Evolutionary conservation across 1,140 invertebrate genomes (phyloP).

Genomic region (Rhagoletis zephyria): DNA sequence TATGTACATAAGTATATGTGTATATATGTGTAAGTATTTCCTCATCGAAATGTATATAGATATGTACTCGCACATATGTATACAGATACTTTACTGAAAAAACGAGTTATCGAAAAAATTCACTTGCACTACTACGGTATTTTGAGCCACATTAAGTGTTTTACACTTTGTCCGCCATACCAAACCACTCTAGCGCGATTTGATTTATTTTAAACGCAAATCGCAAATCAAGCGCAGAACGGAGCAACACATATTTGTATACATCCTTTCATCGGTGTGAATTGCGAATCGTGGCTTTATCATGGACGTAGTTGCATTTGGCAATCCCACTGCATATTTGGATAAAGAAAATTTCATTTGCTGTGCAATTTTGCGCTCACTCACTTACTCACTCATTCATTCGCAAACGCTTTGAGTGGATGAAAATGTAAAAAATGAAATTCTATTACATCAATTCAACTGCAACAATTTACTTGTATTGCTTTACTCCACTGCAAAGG

Average conservation of each 20-base stretch:
- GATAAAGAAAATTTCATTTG: conserved; percentile 28
- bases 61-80: too few species aligned
- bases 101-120: background rate
- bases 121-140: background rate
- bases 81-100: too few species aligned
- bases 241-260: background rate
- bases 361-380: conserved; percentile 22
- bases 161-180: background rate
- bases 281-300: too few species aligned
- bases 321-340: background rate
- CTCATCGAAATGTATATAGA: background rate
- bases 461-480: conserved; percentile 27
- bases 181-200: conserved; percentile 25
- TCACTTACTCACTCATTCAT: conserved; percentile 32
- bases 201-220: conserved; percentile 33
- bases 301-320: background rate
- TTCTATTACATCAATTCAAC: background rate
- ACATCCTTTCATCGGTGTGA: too few species aligned
- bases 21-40: too few species aligned
- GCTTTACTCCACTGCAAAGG: background rate
- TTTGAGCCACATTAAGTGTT: background rate
- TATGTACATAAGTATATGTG: too few species aligned
- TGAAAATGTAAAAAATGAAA: background rate
- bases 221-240: conserved; percentile 25
- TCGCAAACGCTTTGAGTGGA: conserved; percentile 3